These are phyloP conservation scores for Clistopyga incitator DNA, from an alignment of 2,888 invertebrate genomes.

Conservation along the genomic window DNA sequence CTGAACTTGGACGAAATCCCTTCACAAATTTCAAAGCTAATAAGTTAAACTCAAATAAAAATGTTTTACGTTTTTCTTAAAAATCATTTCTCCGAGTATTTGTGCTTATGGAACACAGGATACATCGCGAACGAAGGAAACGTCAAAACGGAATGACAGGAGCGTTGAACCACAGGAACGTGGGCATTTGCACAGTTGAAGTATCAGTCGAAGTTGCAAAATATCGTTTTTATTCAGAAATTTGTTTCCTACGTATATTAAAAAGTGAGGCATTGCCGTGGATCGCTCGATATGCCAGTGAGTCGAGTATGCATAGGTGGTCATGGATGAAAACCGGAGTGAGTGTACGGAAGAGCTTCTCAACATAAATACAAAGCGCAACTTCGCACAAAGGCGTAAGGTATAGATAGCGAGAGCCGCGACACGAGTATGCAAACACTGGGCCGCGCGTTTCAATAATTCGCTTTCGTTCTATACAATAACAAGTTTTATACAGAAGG, in stretches of 20 bases:
- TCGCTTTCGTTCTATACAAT: slow-evolving; percentile 13
- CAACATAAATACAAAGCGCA: slow-evolving; percentile 57
- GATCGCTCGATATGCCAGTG: slow-evolving; percentile 40
- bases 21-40: too few species aligned
- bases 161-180: not conserved
- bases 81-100: too few species aligned
- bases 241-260: slow-evolving; percentile 51
- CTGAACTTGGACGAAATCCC: too few species aligned
- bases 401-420: slow-evolving; percentile 12
- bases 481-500: not conserved
- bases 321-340: slow-evolving; percentile 51
- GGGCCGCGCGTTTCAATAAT: slow-evolving; percentile 13
- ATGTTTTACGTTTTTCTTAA: too few species aligned
- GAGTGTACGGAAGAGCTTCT: slow-evolving; percentile 27
- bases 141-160: too few species aligned
- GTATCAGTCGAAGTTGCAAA: slow-evolving; percentile 17
- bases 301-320: slow-evolving; percentile 22
- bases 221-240: slow-evolving; percentile 55
- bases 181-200: not conserved
- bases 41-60: too few species aligned
- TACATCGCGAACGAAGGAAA: not conserved
- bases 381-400: slow-evolving; percentile 36
- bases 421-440: not conserved
- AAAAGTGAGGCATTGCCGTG: slow-evolving; percentile 36
- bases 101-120: not conserved